These are phyloP conservation scores for Hemiprocne comata DNA, from an alignment of 2,113 vertebrate genomes.

Conservation along the genomic window DNA sequence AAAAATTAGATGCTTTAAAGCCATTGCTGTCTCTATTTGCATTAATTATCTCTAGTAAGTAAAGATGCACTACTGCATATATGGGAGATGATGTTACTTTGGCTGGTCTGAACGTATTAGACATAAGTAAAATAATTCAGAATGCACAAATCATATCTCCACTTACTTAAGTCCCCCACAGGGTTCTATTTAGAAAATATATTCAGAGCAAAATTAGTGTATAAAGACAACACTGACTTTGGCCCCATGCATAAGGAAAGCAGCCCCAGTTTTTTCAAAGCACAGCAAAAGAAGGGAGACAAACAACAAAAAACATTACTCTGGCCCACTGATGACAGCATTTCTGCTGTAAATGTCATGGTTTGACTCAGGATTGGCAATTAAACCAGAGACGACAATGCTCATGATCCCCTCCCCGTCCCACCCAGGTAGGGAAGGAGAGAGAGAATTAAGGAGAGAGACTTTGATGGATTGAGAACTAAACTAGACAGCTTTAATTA, in stretches of 20 bases:
- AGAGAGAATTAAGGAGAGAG: too few species aligned
- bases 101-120: neutral
- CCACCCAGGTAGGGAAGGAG: too few species aligned
- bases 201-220: neutral
- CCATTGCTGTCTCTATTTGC: neutral
- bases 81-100: neutral
- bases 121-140: neutral
- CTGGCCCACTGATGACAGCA: neutral
- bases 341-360: neutral
- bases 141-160: neutral
- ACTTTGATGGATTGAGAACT: too few species aligned
- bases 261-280: neutral
- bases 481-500: too few species aligned
- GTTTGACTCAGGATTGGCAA: too few species aligned
- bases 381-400: too few species aligned
- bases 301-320: neutral
- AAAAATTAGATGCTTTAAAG: neutral
- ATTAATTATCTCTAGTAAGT: neutral
- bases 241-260: neutral
- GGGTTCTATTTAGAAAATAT: neutral
- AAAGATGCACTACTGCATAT: neutral
- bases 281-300: neutral
- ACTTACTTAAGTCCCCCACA: neutral
- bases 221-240: neutral
- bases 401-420: too few species aligned